Evolutionary conservation across 1,140 invertebrate species (phyloP).

Genomic region (Lineus longissimus): DNA sequence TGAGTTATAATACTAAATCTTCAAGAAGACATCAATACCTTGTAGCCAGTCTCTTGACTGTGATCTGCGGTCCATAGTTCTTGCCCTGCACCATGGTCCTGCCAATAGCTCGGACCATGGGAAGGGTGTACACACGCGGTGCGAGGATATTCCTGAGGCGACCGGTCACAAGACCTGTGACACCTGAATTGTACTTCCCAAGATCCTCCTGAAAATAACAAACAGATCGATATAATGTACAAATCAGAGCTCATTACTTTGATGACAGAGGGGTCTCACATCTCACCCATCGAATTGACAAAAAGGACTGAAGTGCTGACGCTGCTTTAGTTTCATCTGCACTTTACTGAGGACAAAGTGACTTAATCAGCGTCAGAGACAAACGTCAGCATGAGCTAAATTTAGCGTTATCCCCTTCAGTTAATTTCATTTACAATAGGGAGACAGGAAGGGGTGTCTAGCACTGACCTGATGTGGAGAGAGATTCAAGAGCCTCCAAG

Average conservation of each 20-base stretch:
- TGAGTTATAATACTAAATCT: too few species aligned
- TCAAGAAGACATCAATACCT: too few species aligned
- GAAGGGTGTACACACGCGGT: constrained; percentile 63
- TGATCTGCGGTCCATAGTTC: constrained; percentile 68
- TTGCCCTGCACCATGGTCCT: constrained; percentile 67
- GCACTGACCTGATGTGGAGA: too few species aligned
- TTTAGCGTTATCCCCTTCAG: too few species aligned
- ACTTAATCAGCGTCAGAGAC: too few species aligned
- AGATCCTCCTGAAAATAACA: constrained; percentile 25
- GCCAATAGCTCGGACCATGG: constrained; percentile 63
- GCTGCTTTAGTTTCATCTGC: too few species aligned
- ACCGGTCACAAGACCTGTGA: constrained; percentile 54
- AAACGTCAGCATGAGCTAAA: too few species aligned
- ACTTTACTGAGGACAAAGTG: too few species aligned
- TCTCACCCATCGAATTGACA: too few species aligned
- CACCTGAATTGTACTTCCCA: constrained; percentile 32
- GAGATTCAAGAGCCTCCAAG: constrained; percentile 63
- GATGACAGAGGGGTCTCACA: background rate
- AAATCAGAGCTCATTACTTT: background rate
- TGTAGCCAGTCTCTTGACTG: constrained; percentile 61
- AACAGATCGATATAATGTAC: constrained; percentile 1
- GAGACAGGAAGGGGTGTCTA: too few species aligned
- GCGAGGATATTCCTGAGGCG: constrained; percentile 59
- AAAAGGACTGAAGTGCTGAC: too few species aligned
- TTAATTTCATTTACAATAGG: too few species aligned